Evolutionary conservation across 2,113 vertebrate genomes (phyloP).

Genomic region (Proteles cristata): DNA sequence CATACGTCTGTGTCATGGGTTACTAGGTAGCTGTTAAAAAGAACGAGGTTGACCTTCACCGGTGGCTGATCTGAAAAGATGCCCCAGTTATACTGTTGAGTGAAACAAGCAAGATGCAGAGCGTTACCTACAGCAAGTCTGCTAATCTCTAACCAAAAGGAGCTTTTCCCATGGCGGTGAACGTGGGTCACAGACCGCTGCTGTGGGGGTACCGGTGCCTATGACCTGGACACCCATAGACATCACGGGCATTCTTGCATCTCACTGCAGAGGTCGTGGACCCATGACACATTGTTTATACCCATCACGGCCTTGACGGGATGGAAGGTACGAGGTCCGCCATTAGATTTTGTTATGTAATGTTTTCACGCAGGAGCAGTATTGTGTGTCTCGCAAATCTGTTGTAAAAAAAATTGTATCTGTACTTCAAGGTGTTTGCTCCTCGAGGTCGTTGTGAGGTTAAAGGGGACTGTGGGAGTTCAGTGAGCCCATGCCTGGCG

Average conservation of each 20-base stretch:
- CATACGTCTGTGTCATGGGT: too few species aligned
- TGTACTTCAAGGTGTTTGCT: too few species aligned
- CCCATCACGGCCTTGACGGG: background rate
- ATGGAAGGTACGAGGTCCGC: background rate
- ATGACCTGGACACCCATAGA: background rate
- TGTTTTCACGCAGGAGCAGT: background rate
- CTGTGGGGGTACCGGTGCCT: rapidly evolving
- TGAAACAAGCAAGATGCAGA: background rate
- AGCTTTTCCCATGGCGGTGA: background rate
- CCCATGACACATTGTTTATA: background rate
- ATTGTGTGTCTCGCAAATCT: background rate
- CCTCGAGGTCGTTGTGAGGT: background rate
- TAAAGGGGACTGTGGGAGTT: background rate
- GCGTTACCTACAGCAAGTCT: rapidly evolving
- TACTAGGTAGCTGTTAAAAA: background rate
- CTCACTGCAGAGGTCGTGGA: background rate
- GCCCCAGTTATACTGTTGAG: background rate
- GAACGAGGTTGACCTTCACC: background rate
- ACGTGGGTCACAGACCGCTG: background rate
- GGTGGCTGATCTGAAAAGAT: background rate
- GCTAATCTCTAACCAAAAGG: background rate
- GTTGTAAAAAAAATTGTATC: background rate
- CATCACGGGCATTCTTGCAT: background rate
- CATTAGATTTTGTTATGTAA: background rate
- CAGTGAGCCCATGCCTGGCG: background rate